Percentiles rank a stretch among this genome's conserved stretches.
phyloP scores from a whole-genome alignment of 1,140 invertebrate genomes.

The Laupala kohalensis region DNA sequence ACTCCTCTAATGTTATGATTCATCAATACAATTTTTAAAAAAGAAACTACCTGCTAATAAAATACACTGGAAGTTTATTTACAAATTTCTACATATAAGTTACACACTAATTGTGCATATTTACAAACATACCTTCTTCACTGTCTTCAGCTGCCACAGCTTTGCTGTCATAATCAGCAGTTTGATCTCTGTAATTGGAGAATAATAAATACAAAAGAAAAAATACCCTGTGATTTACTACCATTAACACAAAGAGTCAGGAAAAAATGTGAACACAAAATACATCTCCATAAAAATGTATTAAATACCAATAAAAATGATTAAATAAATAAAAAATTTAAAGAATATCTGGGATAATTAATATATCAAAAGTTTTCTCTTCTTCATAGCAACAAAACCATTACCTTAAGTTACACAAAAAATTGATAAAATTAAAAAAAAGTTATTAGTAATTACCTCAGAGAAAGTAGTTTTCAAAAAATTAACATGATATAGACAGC shows the following conservation, averaged over 20 bases:
- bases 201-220: neutral
- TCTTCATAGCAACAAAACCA: no score
- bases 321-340: neutral
- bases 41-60: no score
- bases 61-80: neutral
- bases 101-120: neutral
- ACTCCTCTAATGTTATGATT: neutral
- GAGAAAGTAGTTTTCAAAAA: no score
- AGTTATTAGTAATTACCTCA: no score
- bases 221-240: neutral
- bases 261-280: neutral
- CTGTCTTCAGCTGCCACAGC: conserved; percentile 1
- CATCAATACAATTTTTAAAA: neutral
- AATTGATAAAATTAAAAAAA: no score
- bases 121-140: conserved; percentile 6
- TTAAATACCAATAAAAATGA: neutral
- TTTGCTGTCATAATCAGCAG: conserved; percentile 6
- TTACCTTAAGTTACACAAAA: no score
- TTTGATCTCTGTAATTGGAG: conserved; percentile 5
- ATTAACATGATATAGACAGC: no score
- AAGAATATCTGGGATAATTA: neutral
- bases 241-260: neutral
- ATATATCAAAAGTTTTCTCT: no score
- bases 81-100: neutral
- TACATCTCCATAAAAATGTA: neutral